Conservation (phyloP, 2,113 vertebrate genomes). For the Piliocolobus tephrosceles region DNA sequence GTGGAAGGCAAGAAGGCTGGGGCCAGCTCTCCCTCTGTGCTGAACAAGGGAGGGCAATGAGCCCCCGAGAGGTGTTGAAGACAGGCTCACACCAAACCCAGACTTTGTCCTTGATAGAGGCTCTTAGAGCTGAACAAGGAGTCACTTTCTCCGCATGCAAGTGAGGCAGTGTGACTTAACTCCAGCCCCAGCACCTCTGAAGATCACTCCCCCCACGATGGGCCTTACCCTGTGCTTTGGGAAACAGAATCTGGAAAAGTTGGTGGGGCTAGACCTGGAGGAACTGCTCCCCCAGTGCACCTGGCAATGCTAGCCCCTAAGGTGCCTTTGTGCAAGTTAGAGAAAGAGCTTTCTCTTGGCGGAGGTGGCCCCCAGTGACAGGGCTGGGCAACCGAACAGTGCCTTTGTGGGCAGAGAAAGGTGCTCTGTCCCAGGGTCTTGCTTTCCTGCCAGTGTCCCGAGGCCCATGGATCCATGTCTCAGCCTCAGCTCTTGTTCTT, state of each 20-base stretch:
- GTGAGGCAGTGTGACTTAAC: background rate
- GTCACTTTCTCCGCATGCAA: background rate
- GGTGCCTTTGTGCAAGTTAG: background rate
- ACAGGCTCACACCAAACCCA: background rate
- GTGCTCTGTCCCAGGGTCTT: background rate
- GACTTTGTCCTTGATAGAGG: background rate
- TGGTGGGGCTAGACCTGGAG: rapidly evolving
- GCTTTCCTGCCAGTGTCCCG: background rate
- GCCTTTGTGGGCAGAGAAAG: background rate
- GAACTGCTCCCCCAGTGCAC: background rate
- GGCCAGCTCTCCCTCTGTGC: background rate
- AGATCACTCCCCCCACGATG: background rate
- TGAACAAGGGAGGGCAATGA: background rate
- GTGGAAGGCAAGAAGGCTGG: conserved; percentile 7
- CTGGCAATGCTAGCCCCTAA: background rate
- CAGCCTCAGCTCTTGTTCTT: background rate
- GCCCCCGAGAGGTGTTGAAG: rapidly evolving
- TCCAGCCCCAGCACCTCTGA: background rate
- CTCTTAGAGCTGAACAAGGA: background rate
- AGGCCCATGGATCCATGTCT: background rate
- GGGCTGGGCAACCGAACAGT: background rate
- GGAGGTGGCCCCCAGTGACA: background rate
- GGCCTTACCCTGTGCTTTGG: background rate
- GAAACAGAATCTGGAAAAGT: background rate
- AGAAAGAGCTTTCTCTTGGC: background rate